Evolutionary conservation across 2,888 invertebrate genomes (phyloP), one percentile per base, ranked within the genome.

Genomic region (Andrena flavipes): DNA sequence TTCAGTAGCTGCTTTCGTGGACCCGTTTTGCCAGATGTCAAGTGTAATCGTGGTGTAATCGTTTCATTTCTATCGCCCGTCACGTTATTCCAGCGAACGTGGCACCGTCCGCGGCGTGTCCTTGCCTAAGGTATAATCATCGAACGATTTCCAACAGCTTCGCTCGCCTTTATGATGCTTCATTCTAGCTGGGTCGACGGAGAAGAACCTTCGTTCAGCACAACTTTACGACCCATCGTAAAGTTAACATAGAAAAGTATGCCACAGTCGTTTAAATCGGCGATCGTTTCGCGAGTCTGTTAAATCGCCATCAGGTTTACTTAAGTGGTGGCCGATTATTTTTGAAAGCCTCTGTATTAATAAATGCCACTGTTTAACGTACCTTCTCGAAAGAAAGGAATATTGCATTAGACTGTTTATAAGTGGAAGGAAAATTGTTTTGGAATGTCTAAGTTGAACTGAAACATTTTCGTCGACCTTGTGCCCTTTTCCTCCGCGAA

Each of bases 211-310:
- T n/a, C n/a, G 33, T 29, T 48, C 5, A n/a, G 1, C 8, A n/a
- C 10, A 30, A 77, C 70, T 77, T 80, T 48, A 71, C 59, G 59
- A 70, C 7, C 20, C 2, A 26, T 20, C 23, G 42, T 70, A 65
- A 48, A 65, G 13, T 68, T 56, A 67, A 23, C 48, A 23, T 76
- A 23, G 72, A 62, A 54, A 13, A n/a, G n/a, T 5, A 23, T n/a
- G 26, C 68, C 30, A 48, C 16, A 26, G 10, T 64, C 35, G 29
- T 13, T 42, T 33, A 2, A 30, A 35, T 13, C 2, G 10, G 6
- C 26, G 4, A 35, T 13, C 8, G 16, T 30, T 8, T 71, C 16
- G n/a, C 6, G 49, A 16, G 5, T 4, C 6, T 20, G 20, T 20
- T 56, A 10, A 30, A n/a, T 13, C 4, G 54, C 29, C 5, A 56